Evolutionary conservation across 2,797 vertebrate species (phyloP), one percentile per base, ranked within the genome.

Genomic region (Onychomys arenicola): DNA sequence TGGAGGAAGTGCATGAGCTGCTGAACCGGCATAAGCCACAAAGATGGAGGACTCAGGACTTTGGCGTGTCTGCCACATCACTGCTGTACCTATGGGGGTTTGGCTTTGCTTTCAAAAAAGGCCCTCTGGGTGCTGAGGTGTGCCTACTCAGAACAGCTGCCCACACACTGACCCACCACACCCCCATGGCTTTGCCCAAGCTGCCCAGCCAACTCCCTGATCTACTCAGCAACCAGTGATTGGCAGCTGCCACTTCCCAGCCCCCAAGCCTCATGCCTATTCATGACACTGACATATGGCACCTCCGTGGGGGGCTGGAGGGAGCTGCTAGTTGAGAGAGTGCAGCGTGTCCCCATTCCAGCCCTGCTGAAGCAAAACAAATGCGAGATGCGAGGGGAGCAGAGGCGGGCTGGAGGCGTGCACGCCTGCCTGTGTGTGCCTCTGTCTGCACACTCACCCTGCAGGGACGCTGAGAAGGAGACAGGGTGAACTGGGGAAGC

Each of bases 171-270:
- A 43, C 23, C 78, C 32, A 19, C n/a, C 59, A 46, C 49, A 13
- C 65, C 27, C 80, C 75, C 49, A 4, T 9, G 27, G 37, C 65
- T 69, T 9, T 23, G 78, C 32, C 59, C 37, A 1, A 7, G 59
- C 7, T 19, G 13, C 69, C 43, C 43, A 1, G 46, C 16, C 34
- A 25, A 12, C 59, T 63, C 76, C 11, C n/a, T 0, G 14, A 37
- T 76, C 57, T 55, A 8, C 78, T 92, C 71, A 37, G 65, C 0
- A 1, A 52, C 2, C 3, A 65, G 57, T 97, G 96, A 97, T 49
- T 82, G 97, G 89, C 96, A 97, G 96, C 93, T 97, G 96, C 87
- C 94, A 73, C 55, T 61, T 80, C 67, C 96, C 95, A 49, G 86
- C 90, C 92, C 93, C 21, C 81, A 27, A 32, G 77, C 91, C 93